Base-by-base conservation (phyloP, 2,888 invertebrate species). In the Drosophila vallismaia region DNA sequence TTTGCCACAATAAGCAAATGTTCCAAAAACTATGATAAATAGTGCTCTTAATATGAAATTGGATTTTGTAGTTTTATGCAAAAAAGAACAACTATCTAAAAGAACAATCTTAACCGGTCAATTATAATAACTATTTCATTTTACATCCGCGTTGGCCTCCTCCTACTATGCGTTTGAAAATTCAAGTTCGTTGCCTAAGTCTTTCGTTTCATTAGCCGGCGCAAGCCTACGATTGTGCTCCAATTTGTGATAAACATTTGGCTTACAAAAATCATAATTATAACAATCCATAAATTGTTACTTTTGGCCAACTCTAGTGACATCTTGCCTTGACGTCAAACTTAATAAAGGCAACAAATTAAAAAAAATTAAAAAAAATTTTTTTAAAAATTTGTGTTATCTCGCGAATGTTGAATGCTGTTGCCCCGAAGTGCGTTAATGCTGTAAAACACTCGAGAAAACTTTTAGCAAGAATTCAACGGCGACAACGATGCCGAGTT, bases 111-210 rank as follows among this genome's bases (percentile, higher is more conserved):
- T n/a, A 36, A 36, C 36, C n/a, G 12, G 36, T 42, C 12, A 42
- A 7, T 14, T 42, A 14, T 42, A 19, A 42, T 42, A 6, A 5
- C 28, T 19, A 42, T 14, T 19, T 42, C 3, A 42, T 19, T 8
- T 42, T 54, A 53, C 49, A 40, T 40, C 38, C 51, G n/a, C 31
- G 5, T n/a, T 44, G 53, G 28, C 53, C 44, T 59, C 46, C 2
- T 38, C 31, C 8, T 10, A 46, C 31, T 50, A 19, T 19, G 19
- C 49, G 50, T 42, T 9, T 14, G 14, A 19, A 44, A 24, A 42
- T 9, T 71, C 86, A 77, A 87, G 88, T 83, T 83, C 83, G 88
- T 70, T 79, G 76, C 71, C 69, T 75, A 76, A 83, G 83, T 87
- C 83, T 77, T 87, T 86, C 58, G 69, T 71, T 77, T 79, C 51